Base-by-base conservation (phyloP, 2,113 vertebrate species). In the Phyllostomus discolor region DNA sequence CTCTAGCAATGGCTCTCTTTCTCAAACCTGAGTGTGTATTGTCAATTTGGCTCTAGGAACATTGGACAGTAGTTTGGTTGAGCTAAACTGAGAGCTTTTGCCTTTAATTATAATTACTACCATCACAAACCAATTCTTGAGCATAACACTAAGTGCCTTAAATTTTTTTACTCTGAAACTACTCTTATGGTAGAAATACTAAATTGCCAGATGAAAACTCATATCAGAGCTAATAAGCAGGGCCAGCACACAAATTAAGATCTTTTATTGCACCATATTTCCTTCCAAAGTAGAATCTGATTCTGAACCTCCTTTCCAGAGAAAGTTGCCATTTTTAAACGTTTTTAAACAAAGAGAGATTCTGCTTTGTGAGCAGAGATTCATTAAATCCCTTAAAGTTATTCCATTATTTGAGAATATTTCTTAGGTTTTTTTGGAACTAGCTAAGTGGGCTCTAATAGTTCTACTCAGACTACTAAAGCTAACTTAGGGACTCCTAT, bases 341-440 rank as follows among this genome's bases (percentile, higher is more conserved):
- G 85, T 62, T 92, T 89, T 64, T 87, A 10, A 92, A 95, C 5
- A 73, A 73, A 91, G 31, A 72, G 8, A 62, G 54, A 78, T 59
- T 94, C 17, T 43, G 67, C 26, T 80, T 64, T 80, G 1, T 80
- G 57, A 80, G n/a, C 64, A 95, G 33, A 86, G 26, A 90, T 19
- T 90, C 38, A 90, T n/a, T 3, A 84, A 97, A 88, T 94, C 7
- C 52, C 89, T 97, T 59, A 72, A 83, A 91, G 85, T 70, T 93
- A 84, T 22, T 86, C 57, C 48, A 90, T 84, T 62, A 86, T 54
- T 14, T 90, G 2, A 87, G 41, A 94, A 87, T 43, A 75, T 14
- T 83, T 89, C 22, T 62, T 66, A 88, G 16, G 46, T 52, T 75
- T 24, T 81, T 24, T 86, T 59, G 4, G 86, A 86, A 22, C 46